Conservation (phyloP, 2,888 invertebrate species). For the Acanthosepion esculentum region DNA sequence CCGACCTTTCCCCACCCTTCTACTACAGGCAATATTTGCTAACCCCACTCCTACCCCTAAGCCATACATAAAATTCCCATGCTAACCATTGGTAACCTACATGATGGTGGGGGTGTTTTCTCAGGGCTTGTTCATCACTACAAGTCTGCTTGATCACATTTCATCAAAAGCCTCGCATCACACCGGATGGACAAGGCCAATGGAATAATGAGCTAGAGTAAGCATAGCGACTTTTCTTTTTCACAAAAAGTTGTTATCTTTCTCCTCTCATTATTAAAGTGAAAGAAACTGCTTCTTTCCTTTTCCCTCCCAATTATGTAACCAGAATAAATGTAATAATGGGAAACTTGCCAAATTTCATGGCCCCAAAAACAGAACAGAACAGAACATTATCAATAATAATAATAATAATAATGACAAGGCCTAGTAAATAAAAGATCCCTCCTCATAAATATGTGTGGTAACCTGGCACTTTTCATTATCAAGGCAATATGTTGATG, state of each 20-base stretch:
- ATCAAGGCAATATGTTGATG: not conserved
- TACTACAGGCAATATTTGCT: not conserved
- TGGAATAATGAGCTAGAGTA: conserved; percentile 2
- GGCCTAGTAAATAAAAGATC: conserved; percentile 33
- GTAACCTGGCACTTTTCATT: conserved; percentile 33
- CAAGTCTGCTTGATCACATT: not conserved
- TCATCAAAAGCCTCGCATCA: not conserved
- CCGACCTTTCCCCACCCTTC: not conserved
- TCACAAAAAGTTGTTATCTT: not conserved
- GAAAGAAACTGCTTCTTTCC: not conserved
- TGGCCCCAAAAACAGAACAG: conserved; percentile 14
- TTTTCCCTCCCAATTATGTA: not conserved
- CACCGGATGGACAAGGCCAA: not conserved
- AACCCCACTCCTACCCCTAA: conserved; percentile 7
- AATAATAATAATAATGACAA: conserved; percentile 17
- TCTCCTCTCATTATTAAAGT: not conserved
- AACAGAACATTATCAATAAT: not conserved
- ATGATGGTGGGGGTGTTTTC: conserved; percentile 33
- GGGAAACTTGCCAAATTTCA: conserved; percentile 33
- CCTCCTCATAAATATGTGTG: conserved; percentile 15
- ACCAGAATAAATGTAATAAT: conserved; percentile 33
- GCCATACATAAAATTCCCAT: not conserved
- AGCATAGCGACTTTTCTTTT: not conserved
- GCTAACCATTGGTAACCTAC: not conserved
- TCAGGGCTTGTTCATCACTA: not conserved